Evolutionary conservation across 1,140 invertebrate genomes (phyloP), one percentile per base, ranked within the genome.

Genomic region (Sycobia sp.): DNA sequence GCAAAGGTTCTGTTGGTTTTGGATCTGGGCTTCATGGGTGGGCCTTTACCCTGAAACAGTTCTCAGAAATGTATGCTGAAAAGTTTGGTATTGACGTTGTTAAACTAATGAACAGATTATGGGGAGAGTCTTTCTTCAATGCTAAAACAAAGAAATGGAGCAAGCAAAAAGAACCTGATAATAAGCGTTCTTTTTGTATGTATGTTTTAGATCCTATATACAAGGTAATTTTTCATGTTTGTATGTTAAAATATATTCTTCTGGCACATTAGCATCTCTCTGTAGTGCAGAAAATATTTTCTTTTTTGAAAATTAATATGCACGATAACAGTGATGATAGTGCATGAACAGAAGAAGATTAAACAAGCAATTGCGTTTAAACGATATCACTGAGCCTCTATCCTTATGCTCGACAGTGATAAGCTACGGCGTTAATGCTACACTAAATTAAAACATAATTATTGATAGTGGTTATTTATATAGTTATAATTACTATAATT

Each of bases 41-140:
- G 98, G 98, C 98, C 55, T 99, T 99, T 81, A 99, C 97, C 53
- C 86, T 99, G 39, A 99, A 99, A 84, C 96, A 99, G 84, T 99
- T 99, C 85, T 89, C 97, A 58, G 96, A 99, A 82, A 97, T 99
- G 90, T 99, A 99, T 80, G 90, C 95, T 32, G 92, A 94, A 72
- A 99, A 99, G 83, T 99, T 99, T 87, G 96, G 96, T 82, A 97
- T 99, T 73, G 94, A 97, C 79, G 89, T 94, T 64, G 91, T 93
- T 50, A 99, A 99, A 80, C 87, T 99, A 72, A 99, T 99, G 97
- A 97, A 94, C 83, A 84, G 86, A 85, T 79, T 96, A 20, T 99
- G 93, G 93, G 98, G 98, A 78, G 97, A 99, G 82, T 97, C 96
- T 78, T 99, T 98, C 88, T 99, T 97, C 86, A 98, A 98, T 70